phyloP scores from a whole-genome alignment of 2,113 vertebrate species.

The Melospiza georgiana region DNA sequence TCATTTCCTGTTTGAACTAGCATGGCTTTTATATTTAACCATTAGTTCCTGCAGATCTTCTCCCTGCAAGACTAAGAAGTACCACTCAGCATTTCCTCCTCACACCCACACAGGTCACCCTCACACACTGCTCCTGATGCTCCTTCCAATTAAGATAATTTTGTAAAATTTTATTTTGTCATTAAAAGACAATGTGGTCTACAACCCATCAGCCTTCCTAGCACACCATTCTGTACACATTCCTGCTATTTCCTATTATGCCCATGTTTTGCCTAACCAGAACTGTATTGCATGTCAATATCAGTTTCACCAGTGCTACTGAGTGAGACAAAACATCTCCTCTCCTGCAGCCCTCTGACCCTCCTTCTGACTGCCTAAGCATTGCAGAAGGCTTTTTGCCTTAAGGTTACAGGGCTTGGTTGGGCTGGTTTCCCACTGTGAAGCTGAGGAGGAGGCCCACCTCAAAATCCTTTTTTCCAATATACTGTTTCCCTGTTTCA shows the following conservation, averaged over 20 bases:
- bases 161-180: not conserved
- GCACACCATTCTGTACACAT: not conserved
- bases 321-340: not conserved
- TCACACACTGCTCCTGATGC: not conserved
- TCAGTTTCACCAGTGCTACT: not conserved
- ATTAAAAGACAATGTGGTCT: not conserved
- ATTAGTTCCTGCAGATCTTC: not conserved
- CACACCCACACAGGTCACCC: not conserved
- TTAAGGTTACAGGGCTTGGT: not conserved
- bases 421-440: not conserved
- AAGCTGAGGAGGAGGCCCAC: not conserved
- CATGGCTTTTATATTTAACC: not conserved
- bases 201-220: not conserved
- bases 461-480: not conserved
- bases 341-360: not conserved
- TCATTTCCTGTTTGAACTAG: constrained; percentile 35
- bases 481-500: not conserved
- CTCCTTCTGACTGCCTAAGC: not conserved
- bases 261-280: not conserved
- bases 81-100: not conserved
- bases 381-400: not conserved
- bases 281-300: not conserved
- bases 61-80: not conserved
- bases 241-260: not conserved
- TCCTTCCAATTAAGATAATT: not conserved